Base-by-base conservation (phyloP, 1,140 invertebrate species). In the Drosophila sturtevanti region DNA sequence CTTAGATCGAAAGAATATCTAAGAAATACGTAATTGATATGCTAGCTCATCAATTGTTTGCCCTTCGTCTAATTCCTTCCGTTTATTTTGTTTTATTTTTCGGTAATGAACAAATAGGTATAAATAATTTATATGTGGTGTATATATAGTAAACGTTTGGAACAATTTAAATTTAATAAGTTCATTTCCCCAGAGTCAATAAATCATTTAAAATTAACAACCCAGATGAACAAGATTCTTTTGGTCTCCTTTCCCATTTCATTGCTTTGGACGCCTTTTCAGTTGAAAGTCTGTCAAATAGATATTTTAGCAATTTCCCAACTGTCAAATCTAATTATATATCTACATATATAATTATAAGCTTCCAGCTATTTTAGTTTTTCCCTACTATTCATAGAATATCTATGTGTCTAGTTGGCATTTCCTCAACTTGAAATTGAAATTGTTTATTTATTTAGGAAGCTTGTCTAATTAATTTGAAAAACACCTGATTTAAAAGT, bases 401-500 rank as follows among this genome's bases (percentile, higher is more conserved):
- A 58, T 75, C 72, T 75, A 56, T 75, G 62, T 75, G 44, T 60
- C 31, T 67, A 73, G 73, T 73, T 67, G 64, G 24, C 58, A 75
- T 58, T 41, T 58, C 56, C 12, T 31, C 16, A 52, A 61, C 38
- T 51, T 31, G 77, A 63, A 66, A 68, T 51, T 31, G 77, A 63
- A 66, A 68, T 34, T 63, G 66, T 66, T 75, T 82, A 77, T 78
- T 78, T 78, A 75, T 65, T 18, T 54, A 34, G 58, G 14, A 38
- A 74, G 56, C 71, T 68, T 59, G 56, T 59, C 38, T 65, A 85
- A 79, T 77, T 84, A 69, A 85, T 68, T 72, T 21, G 18, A 68
- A 9, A 68, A 58, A 72, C 64, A 72, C 63, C 68, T 81, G 68
- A 79, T 65, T 77, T 70, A 82, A 64, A 63, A 81, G 62, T 66